Evolutionary conservation across 2,888 invertebrate genomes (phyloP), one percentile per base, ranked within the genome.

Genomic region (Hydraecia micacea): DNA sequence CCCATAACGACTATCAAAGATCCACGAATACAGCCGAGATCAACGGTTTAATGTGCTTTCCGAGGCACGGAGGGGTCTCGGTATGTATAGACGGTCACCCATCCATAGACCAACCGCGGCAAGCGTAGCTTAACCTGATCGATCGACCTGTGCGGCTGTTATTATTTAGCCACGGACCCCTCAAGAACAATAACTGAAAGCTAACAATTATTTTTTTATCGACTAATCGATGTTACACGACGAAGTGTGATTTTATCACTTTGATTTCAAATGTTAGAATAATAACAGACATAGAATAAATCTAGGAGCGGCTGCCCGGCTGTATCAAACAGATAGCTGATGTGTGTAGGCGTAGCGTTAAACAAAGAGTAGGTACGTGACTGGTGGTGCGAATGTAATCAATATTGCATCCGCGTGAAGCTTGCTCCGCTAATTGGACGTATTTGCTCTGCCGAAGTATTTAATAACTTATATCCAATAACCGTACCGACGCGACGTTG

Each of bases 171-270:
- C n/a, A n/a, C n/a, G n/a, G n/a, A n/a, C n/a, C n/a, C n/a, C n/a
- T n/a, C n/a, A n/a, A n/a, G n/a, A n/a, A n/a, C n/a, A 89, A 91
- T 92, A 91, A 91, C 90, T 91, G 87, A 83, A 90, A 90, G 88
- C 81, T 79, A 82, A 82, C 86, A 90, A 90, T 91, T 87, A 87
- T 89, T 90, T 89, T 91, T 92, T 91, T 90, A 87, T 86, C 81
- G 70, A 87, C 73, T 72, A 72, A 83, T 87, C 83, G 77, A 89
- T 89, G 83, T 81, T 80, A 83, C 65, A 84, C 75, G 77, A 63
- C 42, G 60, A 81, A 76, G 65, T 75, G 32, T 11, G 6, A 52
- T 42, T 75, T 42, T 77, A 66, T 69, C 49, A 52, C 25, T 65
- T 39, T 39, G 18, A 60, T 67, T 52, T 21, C 21, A 60, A 66